These are phyloP conservation scores for Platyrinchus mystaceus DNA, from an alignment of 2,797 vertebrate species.

Conservation along the genomic window DNA sequence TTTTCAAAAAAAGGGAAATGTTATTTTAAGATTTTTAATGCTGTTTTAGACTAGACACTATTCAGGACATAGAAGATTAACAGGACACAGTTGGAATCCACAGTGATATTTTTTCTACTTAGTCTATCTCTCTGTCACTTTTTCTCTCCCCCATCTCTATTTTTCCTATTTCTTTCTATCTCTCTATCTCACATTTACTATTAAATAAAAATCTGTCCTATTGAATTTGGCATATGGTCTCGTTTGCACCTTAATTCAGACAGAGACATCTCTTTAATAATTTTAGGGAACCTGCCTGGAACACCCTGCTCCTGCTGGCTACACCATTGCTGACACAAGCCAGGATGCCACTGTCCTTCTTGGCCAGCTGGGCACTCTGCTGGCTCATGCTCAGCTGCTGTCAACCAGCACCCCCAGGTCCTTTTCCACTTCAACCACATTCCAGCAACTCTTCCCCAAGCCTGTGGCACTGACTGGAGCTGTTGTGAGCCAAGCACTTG, in stretches of 20 bases:
- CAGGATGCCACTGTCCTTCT: background rate
- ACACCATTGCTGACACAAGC: background rate
- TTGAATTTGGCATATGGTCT: no score
- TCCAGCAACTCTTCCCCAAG: background rate
- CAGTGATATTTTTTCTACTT: background rate
- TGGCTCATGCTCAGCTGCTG: background rate
- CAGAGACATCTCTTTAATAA: background rate
- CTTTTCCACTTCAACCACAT: fast-evolving
- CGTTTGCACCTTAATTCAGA: background rate
- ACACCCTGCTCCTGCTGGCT: background rate
- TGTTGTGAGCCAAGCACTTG: fast-evolving
- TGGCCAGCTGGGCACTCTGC: background rate
- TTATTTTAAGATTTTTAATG: background rate
- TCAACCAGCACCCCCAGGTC: fast-evolving
- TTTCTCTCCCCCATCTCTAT: background rate
- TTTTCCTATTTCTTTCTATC: background rate
- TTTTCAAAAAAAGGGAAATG: background rate
- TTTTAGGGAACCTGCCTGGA: background rate
- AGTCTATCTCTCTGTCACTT: background rate
- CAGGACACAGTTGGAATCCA: background rate
- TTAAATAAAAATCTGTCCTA: background rate
- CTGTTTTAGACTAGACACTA: background rate
- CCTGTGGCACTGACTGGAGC: fast-evolving
- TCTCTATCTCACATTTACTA: background rate
- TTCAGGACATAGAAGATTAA: background rate